phyloP scores from a whole-genome alignment of 2,797 vertebrate genomes.

The Anguilla megastoma region DNA sequence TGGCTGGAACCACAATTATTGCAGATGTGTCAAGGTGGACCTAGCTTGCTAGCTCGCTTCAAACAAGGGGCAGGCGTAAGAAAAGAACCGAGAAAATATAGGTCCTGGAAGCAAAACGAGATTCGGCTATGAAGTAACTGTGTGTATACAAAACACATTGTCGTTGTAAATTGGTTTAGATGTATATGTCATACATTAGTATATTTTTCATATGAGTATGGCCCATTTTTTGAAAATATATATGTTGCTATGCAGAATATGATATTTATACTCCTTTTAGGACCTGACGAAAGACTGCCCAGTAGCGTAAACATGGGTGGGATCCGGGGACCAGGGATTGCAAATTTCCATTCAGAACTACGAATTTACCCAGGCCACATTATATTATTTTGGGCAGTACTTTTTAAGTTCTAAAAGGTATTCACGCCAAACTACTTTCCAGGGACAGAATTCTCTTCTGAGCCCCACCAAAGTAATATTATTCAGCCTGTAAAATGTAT shows the following conservation, averaged over 20 bases:
- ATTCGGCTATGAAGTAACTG: neutral
- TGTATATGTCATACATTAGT: neutral
- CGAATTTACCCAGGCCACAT: too few species aligned
- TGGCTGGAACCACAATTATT: conserved; percentile 37
- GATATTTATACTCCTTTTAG: conserved; percentile 17
- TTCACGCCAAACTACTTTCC: too few species aligned
- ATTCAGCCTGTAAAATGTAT: too few species aligned
- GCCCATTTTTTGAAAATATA: neutral
- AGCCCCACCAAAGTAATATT: too few species aligned
- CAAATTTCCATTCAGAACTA: too few species aligned
- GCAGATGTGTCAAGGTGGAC: conserved; percentile 2
- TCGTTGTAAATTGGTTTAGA: neutral
- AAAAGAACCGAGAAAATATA: conserved; percentile 18
- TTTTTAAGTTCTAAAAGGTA: too few species aligned
- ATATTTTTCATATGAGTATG: neutral
- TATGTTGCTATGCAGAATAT: neutral
- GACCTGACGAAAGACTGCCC: conserved; percentile 34
- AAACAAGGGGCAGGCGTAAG: conserved; percentile 23
- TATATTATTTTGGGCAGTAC: too few species aligned
- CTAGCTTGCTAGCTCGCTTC: conserved; percentile 20
- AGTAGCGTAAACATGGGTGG: neutral
- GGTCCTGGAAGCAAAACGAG: conserved; percentile 58
- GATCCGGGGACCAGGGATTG: neutral
- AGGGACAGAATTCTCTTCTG: too few species aligned
- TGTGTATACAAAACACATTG: neutral